Evolutionary conservation across 2,113 vertebrate species (phyloP).

Genomic region (Equus quagga): DNA sequence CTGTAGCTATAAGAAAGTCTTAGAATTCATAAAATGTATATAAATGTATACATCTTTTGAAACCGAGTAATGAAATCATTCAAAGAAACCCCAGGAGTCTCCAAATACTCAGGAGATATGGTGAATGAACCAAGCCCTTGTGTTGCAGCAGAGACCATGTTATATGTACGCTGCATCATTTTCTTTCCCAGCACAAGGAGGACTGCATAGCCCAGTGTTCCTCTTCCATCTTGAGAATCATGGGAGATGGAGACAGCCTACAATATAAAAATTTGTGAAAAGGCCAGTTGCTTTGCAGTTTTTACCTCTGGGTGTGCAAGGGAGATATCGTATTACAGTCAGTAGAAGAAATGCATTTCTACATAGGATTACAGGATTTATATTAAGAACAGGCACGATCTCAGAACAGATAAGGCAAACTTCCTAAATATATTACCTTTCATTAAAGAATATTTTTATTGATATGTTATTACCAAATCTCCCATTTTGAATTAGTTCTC

Average conservation of each 20-base stretch:
- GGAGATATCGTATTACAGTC: conserved; percentile 18
- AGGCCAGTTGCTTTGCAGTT: conserved; percentile 13
- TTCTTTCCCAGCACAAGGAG: neutral
- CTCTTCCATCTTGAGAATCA: neutral
- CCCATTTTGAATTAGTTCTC: neutral
- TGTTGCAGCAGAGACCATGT: neutral
- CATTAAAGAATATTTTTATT: conserved; percentile 15
- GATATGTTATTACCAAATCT: neutral
- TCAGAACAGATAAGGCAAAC: neutral
- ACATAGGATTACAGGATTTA: neutral
- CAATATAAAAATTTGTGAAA: conserved; percentile 15
- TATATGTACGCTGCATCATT: neutral
- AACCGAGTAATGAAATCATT: neutral
- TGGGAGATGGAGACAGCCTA: neutral
- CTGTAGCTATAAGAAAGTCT: neutral
- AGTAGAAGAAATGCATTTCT: neutral
- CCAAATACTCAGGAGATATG: neutral
- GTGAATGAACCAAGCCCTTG: neutral
- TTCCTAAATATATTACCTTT: neutral
- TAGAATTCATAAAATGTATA: neutral
- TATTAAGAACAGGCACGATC: neutral
- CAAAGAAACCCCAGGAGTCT: neutral
- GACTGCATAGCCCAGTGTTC: neutral
- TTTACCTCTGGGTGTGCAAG: neutral
- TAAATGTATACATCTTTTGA: neutral